phyloP scores from a whole-genome alignment of 2,888 invertebrate genomes.

The Pterostichus niger region DNA sequence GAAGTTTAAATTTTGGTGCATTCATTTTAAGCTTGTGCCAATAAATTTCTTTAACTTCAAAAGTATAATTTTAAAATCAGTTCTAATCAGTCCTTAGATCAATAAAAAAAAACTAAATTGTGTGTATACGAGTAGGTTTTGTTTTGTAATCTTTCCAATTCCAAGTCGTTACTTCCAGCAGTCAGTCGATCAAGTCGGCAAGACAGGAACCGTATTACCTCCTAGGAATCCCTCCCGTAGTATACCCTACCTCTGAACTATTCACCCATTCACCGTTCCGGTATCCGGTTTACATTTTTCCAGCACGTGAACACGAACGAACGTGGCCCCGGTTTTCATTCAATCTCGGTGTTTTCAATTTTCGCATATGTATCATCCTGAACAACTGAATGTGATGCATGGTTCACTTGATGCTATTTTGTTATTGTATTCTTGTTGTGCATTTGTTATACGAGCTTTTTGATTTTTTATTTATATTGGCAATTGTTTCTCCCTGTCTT shows the following conservation, averaged over 20 bases:
- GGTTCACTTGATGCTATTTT: conserved; percentile 40
- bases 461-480: conserved; percentile 13
- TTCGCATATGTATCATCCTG: conserved; percentile 25
- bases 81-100: too few relatives aligned
- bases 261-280: conserved; percentile 31
- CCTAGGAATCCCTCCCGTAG: background rate
- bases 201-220: too few relatives aligned
- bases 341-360: conserved; percentile 31
- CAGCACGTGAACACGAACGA: background rate
- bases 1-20: too few relatives aligned
- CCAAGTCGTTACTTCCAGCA: too few relatives aligned
- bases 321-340: background rate
- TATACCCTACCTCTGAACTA: background rate
- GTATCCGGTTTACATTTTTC: conserved; percentile 26
- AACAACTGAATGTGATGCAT: conserved; percentile 37
- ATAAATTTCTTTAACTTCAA: too few relatives aligned
- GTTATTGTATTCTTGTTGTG: conserved; percentile 47
- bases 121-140: too few relatives aligned
- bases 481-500: conserved; percentile 15
- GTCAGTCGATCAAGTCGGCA: too few relatives aligned
- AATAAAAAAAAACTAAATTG: too few relatives aligned
- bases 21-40: too few relatives aligned
- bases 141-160: too few relatives aligned
- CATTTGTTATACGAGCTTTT: conserved; percentile 25
- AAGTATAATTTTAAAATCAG: too few relatives aligned